Evolutionary conservation across 2,888 invertebrate genomes (phyloP).

Genomic region (Pilophorus perplexus): DNA sequence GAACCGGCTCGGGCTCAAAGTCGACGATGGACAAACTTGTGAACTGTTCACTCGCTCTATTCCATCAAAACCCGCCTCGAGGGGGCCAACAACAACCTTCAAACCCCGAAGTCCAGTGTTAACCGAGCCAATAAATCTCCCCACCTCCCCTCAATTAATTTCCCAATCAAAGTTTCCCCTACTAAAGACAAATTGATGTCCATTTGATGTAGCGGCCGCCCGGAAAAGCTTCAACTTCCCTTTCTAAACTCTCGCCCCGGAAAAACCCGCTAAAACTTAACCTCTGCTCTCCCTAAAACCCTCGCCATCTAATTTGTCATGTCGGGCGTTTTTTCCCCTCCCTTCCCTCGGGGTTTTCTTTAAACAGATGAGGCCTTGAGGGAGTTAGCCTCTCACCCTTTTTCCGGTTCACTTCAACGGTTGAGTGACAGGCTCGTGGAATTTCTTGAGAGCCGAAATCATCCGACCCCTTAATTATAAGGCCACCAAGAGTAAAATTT

Average conservation of each 20-base stretch:
- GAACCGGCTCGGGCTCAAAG: no score
- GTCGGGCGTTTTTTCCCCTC: neutral
- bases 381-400: neutral
- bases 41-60: neutral
- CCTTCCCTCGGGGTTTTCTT: neutral
- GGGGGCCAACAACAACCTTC: neutral
- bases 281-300: neutral
- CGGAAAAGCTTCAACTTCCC: neutral
- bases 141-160: slow-evolving; percentile 9
- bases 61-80: neutral
- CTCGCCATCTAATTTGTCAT: neutral
- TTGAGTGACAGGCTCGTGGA: neutral
- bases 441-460: neutral
- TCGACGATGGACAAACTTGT: neutral
- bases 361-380: neutral
- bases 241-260: neutral
- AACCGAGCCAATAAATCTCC: slow-evolving; percentile 22
- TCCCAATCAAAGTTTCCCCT: slow-evolving; percentile 9
- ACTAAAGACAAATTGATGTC: slow-evolving; percentile 28
- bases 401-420: neutral
- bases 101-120: neutral
- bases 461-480: neutral
- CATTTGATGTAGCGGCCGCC: slow-evolving; percentile 20
- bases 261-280: neutral
- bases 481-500: no score